A percentile compares a stretch with the other conserved stretches of the same genome.
Evolutionary conservation across 1,140 invertebrate genomes (phyloP).

Genomic region (Diorhabda sublineata): DNA sequence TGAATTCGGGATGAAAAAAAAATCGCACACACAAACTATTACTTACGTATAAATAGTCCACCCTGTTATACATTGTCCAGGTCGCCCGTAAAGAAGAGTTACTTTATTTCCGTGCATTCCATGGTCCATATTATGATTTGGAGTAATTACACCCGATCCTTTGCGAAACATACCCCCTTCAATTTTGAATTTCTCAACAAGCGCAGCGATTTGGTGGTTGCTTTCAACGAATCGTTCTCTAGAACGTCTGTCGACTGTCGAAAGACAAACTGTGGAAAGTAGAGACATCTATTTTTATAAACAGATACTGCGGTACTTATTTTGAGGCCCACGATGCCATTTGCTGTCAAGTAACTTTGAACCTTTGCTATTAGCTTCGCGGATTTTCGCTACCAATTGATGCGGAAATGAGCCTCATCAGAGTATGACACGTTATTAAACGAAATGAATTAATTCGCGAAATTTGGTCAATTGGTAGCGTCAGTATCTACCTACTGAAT

Average conservation of each 20-base stretch:
- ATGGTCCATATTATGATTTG: conserved; percentile 35
- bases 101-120: conserved; percentile 55
- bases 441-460: no score
- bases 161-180: conserved; percentile 69
- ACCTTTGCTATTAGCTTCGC: no score
- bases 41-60: conserved; percentile 74
- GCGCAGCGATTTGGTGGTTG: conserved; percentile 84
- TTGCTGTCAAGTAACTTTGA: no score
- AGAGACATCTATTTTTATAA: not conserved
- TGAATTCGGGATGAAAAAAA: not conserved
- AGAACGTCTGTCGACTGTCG: conserved; percentile 84
- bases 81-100: conserved; percentile 68
- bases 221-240: conserved; percentile 87
- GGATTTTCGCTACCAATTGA: no score
- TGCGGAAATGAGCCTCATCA: no score
- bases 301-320: no score
- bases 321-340: no score
- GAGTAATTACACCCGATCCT: conserved; percentile 43
- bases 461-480: no score
- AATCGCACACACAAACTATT: not conserved
- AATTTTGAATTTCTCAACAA: conserved; percentile 87
- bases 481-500: no score
- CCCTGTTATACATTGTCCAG: conserved; percentile 66
- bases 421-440: no score
- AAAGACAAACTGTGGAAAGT: conserved; percentile 68